These are phyloP conservation scores for Solenopsis invicta DNA, from an alignment of 1,140 invertebrate genomes.

Conservation along the genomic window DNA sequence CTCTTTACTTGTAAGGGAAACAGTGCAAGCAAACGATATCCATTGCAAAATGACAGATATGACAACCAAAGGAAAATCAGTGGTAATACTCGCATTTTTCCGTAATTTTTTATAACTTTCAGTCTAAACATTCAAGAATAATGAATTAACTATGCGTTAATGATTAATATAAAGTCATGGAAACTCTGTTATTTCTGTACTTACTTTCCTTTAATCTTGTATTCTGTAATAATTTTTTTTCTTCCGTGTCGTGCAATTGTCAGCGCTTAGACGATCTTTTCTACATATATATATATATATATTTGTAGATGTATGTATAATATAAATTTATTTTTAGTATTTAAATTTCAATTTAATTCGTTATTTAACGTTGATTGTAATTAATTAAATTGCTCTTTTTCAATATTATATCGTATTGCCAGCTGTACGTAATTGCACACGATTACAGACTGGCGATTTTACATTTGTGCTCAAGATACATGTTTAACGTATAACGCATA, in stretches of 20 bases:
- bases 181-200: background rate
- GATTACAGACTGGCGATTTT: background rate
- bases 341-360: no score
- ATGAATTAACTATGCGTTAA: background rate
- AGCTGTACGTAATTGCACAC: background rate
- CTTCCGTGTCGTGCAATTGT: no score
- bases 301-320: no score
- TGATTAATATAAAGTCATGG: background rate
- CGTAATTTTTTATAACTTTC: background rate
- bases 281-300: no score
- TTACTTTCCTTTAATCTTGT: background rate
- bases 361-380: no score
- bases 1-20: constrained; percentile 87
- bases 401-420: background rate
- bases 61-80: background rate
- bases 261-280: no score
- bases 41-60: constrained; percentile 49
- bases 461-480: background rate
- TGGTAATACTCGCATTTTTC: constrained; percentile 50
- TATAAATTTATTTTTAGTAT: no score
- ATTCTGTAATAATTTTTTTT: no score
- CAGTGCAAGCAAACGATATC: constrained; percentile 81
- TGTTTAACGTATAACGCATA: background rate
- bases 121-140: background rate
- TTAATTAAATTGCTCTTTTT: background rate